Evolutionary conservation across 1,140 invertebrate genomes (phyloP).

Genomic region (Stegodyphus dumicola): DNA sequence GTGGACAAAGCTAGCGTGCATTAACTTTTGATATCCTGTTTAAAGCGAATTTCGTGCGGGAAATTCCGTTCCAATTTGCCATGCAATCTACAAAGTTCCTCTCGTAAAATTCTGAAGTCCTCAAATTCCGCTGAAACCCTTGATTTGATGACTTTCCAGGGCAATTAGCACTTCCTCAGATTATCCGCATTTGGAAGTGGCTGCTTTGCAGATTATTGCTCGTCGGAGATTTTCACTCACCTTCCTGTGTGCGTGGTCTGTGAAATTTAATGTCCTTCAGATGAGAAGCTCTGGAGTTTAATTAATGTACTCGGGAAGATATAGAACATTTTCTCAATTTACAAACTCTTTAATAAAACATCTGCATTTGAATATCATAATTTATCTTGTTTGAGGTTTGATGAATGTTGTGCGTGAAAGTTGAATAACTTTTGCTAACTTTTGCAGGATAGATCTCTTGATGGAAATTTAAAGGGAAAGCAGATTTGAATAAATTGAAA

Average conservation of each 20-base stretch:
- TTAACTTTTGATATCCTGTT: neutral
- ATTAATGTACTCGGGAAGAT: slow-evolving; percentile 4
- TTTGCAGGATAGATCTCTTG: too few relatives aligned
- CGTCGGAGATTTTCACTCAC: too few relatives aligned
- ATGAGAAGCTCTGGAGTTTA: slow-evolving; percentile 1
- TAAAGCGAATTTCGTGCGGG: slow-evolving; percentile 30
- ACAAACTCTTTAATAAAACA: neutral
- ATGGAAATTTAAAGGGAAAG: too few relatives aligned
- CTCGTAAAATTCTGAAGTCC: slow-evolving; percentile 47
- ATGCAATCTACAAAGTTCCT: slow-evolving; percentile 8
- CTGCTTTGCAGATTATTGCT: slow-evolving; percentile 29
- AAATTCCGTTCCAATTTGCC: slow-evolving; percentile 19
- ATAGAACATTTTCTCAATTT: neutral
- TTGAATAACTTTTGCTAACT: neutral
- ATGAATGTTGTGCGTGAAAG: neutral
- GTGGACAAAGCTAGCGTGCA: too few relatives aligned
- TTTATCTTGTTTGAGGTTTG: neutral
- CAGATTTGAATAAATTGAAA: too few relatives aligned
- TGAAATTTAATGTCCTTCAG: slow-evolving; percentile 11
- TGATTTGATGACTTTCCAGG: slow-evolving; percentile 48
- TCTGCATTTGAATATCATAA: neutral
- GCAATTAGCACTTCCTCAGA: slow-evolving; percentile 28
- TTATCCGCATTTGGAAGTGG: neutral
- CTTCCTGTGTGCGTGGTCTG: neutral
- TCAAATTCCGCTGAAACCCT: slow-evolving; percentile 36